phyloP scores from a whole-genome alignment of 1,140 invertebrate species.

The Anagrus nilaparvatae region DNA sequence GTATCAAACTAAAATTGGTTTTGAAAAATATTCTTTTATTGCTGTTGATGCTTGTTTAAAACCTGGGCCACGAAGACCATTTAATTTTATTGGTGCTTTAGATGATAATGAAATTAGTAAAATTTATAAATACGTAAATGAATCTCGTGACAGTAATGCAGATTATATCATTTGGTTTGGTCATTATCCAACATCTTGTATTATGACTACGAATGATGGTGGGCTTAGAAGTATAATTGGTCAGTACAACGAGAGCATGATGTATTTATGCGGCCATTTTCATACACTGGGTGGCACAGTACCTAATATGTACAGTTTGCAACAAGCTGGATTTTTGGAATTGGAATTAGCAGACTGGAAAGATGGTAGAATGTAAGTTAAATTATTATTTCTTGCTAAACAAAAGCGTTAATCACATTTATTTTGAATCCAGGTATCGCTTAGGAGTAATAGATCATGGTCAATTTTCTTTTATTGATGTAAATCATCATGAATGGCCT shows the following conservation, averaged over 20 bases:
- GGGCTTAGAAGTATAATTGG: slow-evolving; percentile 49
- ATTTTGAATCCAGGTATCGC: slow-evolving; percentile 50
- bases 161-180: slow-evolving; percentile 77
- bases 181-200: slow-evolving; percentile 87
- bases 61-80: slow-evolving; percentile 76
- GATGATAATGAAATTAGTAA: slow-evolving; percentile 48
- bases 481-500: slow-evolving; percentile 68
- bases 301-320: slow-evolving; percentile 78
- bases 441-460: slow-evolving; percentile 81
- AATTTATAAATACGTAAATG: slow-evolving; percentile 43
- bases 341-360: slow-evolving; percentile 92
- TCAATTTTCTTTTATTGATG: slow-evolving; percentile 79
- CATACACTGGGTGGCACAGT: slow-evolving; percentile 72
- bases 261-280: slow-evolving; percentile 88
- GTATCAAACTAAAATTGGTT: slow-evolving; percentile 49
- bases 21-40: slow-evolving; percentile 65
- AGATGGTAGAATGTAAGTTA: slow-evolving; percentile 74
- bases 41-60: slow-evolving; percentile 81
- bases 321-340: slow-evolving; percentile 75
- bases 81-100: slow-evolving; percentile 82
- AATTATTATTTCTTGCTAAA: no score
- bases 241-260: slow-evolving; percentile 45
- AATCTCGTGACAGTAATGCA: slow-evolving; percentile 37
- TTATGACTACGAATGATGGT: slow-evolving; percentile 52
- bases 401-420: neutral